phyloP scores from a whole-genome alignment of 64 coral and sea anemone species.

The Pocillopora damicornis region DNA sequence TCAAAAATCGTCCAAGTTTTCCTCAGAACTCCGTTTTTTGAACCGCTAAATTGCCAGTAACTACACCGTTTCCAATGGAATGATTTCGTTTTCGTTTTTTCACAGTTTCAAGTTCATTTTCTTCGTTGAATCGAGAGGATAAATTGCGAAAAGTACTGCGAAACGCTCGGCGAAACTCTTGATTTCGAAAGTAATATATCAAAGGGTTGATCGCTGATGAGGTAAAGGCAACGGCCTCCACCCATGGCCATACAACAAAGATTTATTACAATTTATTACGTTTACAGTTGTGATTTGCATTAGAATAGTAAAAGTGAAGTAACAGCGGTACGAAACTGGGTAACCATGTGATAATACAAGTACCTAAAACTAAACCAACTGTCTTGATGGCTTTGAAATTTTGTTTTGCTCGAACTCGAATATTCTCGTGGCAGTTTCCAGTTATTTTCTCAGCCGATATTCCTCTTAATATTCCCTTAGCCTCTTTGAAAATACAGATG shows the following conservation, averaged over 20 bases:
- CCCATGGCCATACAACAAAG: background rate
- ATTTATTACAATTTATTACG: background rate
- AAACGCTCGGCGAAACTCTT: background rate
- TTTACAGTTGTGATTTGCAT: background rate
- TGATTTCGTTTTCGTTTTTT: too few relatives aligned
- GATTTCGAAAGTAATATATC: background rate
- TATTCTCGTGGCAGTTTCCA: background rate
- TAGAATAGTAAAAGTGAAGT: background rate
- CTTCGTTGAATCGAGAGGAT: too few relatives aligned
- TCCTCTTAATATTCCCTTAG: background rate
- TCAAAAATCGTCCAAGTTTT: too few relatives aligned
- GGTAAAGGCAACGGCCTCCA: background rate
- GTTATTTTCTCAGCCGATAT: background rate
- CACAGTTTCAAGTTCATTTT: too few relatives aligned
- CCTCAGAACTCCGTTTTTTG: too few relatives aligned
- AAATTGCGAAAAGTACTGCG: too few relatives aligned
- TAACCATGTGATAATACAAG: background rate
- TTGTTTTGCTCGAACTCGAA: background rate
- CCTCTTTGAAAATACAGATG: background rate
- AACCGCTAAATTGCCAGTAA: too few relatives aligned
- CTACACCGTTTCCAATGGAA: too few relatives aligned
- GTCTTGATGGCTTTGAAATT: conserved; percentile 1
- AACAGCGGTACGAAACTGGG: background rate
- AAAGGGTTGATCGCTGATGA: conserved; percentile 1
- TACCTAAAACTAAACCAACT: background rate